These are phyloP conservation scores for Rhogogaster chlorosoma DNA, from an alignment of 2,888 invertebrate species.

Conservation along the genomic window DNA sequence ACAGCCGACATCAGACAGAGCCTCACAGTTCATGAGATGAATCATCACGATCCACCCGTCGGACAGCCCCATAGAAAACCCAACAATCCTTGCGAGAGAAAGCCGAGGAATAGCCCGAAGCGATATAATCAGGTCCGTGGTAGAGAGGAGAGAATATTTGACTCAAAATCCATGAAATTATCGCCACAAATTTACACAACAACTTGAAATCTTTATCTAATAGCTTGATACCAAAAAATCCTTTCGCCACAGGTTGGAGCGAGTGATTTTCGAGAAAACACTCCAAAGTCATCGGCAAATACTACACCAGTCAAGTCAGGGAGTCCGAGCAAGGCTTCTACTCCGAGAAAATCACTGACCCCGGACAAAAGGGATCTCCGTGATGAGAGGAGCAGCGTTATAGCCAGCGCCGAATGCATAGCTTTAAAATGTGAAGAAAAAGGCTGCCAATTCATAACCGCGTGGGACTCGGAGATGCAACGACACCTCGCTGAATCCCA, in stretches of 20 bases:
- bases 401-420: conserved; percentile 79
- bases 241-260: conserved; percentile 69
- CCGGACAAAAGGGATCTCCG: conserved; percentile 39
- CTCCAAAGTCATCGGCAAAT: conserved; percentile 48
- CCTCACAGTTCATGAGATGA: conserved; percentile 94
- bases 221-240: background rate
- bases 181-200: conserved; percentile 16
- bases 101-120: conserved; percentile 71
- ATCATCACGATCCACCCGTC: conserved; percentile 91
- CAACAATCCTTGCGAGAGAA: conserved; percentile 70
- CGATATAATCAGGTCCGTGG: conserved; percentile 72
- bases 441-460: conserved; percentile 81
- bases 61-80: conserved; percentile 80
- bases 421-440: conserved; percentile 77
- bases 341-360: conserved; percentile 30
- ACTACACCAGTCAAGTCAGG: conserved; percentile 47
- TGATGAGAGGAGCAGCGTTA: conserved; percentile 65
- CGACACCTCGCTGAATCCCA: conserved; percentile 73
- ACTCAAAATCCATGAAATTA: background rate
- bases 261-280: conserved; percentile 69
- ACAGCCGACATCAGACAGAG: conserved; percentile 95
- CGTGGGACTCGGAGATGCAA: conserved; percentile 81
- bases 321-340: conserved; percentile 55
- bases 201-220: background rate
- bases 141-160: background rate